Evolutionary conservation across 2,113 vertebrate species (phyloP), one percentile per base, ranked within the genome.

Genomic region (Poicephalus meyeri): DNA sequence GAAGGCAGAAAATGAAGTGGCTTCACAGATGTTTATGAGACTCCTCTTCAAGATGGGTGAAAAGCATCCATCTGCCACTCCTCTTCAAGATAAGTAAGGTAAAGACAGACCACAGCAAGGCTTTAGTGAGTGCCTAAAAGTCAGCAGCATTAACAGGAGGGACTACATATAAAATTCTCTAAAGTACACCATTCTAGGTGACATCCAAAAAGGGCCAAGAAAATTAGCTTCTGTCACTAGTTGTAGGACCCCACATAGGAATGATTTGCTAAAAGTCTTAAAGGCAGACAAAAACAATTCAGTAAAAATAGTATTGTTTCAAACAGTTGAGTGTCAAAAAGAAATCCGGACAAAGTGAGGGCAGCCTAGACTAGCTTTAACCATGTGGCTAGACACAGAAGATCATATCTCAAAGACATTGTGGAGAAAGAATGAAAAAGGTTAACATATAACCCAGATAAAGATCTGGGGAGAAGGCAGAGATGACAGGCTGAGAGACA

Each of bases 361-460:
- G 47, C 71, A 94, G 46, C 81, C 86, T 80, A 92, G 77, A 81
- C 52, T 44, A 64, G 44, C 79, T 96, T 86, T 91, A 96, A 86
- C 90, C 83, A 84, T 53, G 80, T 49, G 80, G 86, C 86, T 88
- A 95, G 95, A 96, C 95, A 95, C 29, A 74, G 78, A 86, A 94
- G 95, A 95, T 94, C 9, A 0, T 95, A 96, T 96, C 93, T 93
- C 69, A 93, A 78, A 95, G 86, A 92, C 10, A 2, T 3, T 12
- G 60, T 55, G 35, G 11, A 86, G 61, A 94, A 94, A 95, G 80
- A 96, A 93, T 88, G 82, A 86, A 95, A 95, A 94, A 93, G 41
- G 86, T 94, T 96, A 94, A 96, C 91, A 89, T 69, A 13, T 17
- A 95, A 94, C 56, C 49, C 70, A 84, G 92, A 95, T 87, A 92